Base-by-base conservation (phyloP, 2,888 invertebrate species). In the Chrysolina americana region DNA sequence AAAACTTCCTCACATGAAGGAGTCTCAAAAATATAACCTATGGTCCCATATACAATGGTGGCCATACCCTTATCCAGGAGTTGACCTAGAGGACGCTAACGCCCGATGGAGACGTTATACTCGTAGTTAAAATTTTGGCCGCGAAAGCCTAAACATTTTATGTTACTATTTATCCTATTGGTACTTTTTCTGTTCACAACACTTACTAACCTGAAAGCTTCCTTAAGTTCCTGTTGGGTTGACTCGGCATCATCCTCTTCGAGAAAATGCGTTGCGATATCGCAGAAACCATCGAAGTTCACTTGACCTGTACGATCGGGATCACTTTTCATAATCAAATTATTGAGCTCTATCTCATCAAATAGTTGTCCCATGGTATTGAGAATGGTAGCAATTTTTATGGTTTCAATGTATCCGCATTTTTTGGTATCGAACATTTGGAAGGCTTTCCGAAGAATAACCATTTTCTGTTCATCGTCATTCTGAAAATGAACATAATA, bases 371-470 rank as follows among this genome's bases (percentile, higher is more conserved):
- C 98, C 94, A 98, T 96, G 74, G 97, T 97, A 88, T 96, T 96
- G 79, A 98, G 90, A 84, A 98, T 97, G 82, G 96, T 97, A 79
- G 96, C 94, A 87, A 97, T 95, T 89, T 97, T 97, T 69, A 94
- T 89, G 47, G 96, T 96, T 82, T 97, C 96, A 81, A 98, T 98
- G 89, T 94, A 95, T 64, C 98, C 98, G 78, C 93, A 93, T 89
- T 97, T 97, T 82, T 94, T 94, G 80, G 96, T 96, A 89, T 98
- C 98, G 86, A 97, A 98, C 97, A 98, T 97, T 89, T 96, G 96
- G 91, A 98, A 98, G 83, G 97, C 97, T 89, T 96, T 97, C 87
- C 96, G 95, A 91, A 97, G 94, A 89, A 97, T 96, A 90, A 93
- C 94, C 91, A 93, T 92, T 89, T 94, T 95, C 87, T 94, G 94